Evolutionary conservation across 2,797 vertebrate species (phyloP), one percentile per base, ranked within the genome.

Genomic region (Acanthopagrus latus): DNA sequence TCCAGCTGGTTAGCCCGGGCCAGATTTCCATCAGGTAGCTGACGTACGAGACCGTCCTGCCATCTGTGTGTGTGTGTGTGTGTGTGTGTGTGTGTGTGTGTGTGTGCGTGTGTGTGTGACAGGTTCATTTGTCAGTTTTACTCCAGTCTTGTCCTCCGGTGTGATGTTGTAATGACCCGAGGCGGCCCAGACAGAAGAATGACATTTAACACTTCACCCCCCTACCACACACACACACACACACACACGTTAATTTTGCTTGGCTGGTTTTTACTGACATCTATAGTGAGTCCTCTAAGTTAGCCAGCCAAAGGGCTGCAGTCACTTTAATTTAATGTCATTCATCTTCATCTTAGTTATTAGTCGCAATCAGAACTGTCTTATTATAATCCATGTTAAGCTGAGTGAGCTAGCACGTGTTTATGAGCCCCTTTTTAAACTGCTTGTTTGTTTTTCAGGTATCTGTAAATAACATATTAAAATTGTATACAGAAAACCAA

Each of bases 1-100:
- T 92, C 89, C 92, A 91, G 90, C 84, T 91, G 88, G 89, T 92
- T 94, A 90, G 82, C 70, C 78, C 50, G 63, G 71, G 69, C 82
- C 82, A 80, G 76, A 70, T 82, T 86, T 86, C 86, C 85, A 88
- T 91, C 91, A 94, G 89, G 84, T 85, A 41, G 62, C 73, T 86
- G 89, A 91, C 68, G 74, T 89, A 84, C 18, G 56, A 81, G 59
- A 83, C 76, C 70, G 74, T 60, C 76, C 79, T 38, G 0, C 66
- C 71, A 55, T 82, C 58, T 74, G 63, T 79, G 76, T 80, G 58
- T 84, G 74, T 81, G 71, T 71, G 64, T 71, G 76, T 73, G 63
- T 76, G 75, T n/a, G n/a, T n/a, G n/a, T n/a, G n/a, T n/a, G n/a
- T 79, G 50, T 56, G 75, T 67, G 64, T 76, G 59, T 62, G 47